A percentile compares a stretch with the other conserved stretches of the same genome.
Conservation (phyloP, 1,140 invertebrate genomes). For the Aricia agestis region DNA sequence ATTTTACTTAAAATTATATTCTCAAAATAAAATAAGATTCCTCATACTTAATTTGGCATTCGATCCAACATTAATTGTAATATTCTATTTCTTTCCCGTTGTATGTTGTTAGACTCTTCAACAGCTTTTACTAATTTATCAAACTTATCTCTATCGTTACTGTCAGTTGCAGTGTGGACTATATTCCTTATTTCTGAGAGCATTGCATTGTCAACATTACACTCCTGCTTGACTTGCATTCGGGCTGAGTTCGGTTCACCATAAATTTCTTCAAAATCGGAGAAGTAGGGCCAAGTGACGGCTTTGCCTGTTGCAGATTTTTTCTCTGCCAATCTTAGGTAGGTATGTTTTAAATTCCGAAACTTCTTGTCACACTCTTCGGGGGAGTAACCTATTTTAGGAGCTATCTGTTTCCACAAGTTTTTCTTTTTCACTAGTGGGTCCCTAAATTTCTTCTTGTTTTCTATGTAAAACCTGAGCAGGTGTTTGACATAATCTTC, state of each 20-base stretch:
- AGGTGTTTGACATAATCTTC: constrained; percentile 55
- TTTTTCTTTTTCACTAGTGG: constrained; percentile 53
- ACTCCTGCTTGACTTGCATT: constrained; percentile 31
- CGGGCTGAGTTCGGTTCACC: constrained; percentile 31
- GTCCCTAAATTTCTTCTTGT: constrained; percentile 58
- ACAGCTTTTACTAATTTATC: constrained; percentile 47
- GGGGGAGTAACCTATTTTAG: constrained; percentile 46
- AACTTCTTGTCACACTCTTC: constrained; percentile 68
- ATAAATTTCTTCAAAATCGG: constrained; percentile 65
- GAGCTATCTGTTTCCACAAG: constrained; percentile 51
- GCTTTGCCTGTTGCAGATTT: constrained; percentile 45
- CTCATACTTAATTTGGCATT: constrained; percentile 15
- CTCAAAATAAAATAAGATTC: too few relatives aligned
- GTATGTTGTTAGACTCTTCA: constrained; percentile 64
- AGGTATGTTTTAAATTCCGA: constrained; percentile 66
- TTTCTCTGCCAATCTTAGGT: constrained; percentile 53
- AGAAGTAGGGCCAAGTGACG: constrained; percentile 59
- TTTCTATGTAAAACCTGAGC: constrained; percentile 54
- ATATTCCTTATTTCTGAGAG: constrained; percentile 48
- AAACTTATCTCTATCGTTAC: constrained; percentile 54
- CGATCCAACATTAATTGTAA: constrained; percentile 51
- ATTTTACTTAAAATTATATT: too few relatives aligned
- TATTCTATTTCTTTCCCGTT: constrained; percentile 64
- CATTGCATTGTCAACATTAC: constrained; percentile 36
- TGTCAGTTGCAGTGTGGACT: constrained; percentile 40